Percentiles rank a stretch among this genome's conserved stretches.
Evolutionary conservation across 2,797 vertebrate species (phyloP).

Genomic region (Coregonus suidteri): DNA sequence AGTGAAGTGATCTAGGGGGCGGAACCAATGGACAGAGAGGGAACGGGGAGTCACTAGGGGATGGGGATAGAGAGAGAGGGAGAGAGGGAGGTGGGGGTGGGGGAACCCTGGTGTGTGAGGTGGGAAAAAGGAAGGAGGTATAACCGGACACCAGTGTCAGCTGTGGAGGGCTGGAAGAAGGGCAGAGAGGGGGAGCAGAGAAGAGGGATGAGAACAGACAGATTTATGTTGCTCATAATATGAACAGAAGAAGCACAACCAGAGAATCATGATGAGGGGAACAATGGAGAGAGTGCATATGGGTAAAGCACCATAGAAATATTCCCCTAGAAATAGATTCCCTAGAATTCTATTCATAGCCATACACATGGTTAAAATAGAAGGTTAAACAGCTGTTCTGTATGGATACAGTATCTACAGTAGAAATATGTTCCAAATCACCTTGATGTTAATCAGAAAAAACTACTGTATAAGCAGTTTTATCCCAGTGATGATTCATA

Average conservation of each 20-base stretch:
- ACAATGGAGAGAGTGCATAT: background rate
- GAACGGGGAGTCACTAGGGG: background rate
- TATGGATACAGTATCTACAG: background rate
- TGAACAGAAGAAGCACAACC: background rate
- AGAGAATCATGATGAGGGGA: background rate
- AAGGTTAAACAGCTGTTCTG: background rate
- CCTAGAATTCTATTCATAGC: background rate
- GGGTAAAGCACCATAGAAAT: background rate
- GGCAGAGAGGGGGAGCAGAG: constrained; percentile 51
- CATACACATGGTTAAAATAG: too few species aligned
- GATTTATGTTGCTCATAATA: background rate
- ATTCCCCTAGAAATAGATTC: background rate
- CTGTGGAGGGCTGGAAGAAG: background rate
- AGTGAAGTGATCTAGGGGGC: constrained; percentile 66
- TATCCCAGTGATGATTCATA: constrained; percentile 7
- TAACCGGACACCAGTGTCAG: constrained; percentile 10
- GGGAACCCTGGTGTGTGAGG: constrained; percentile 4
- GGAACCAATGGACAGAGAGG: background rate
- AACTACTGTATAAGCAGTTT: constrained; percentile 4
- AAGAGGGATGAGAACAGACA: background rate
- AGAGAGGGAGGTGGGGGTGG: background rate
- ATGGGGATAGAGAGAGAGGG: background rate
- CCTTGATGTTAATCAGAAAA: background rate
- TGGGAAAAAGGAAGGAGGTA: background rate
- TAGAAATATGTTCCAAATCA: background rate